A percentile compares a stretch with the other conserved stretches of the same genome.
Conservation (phyloP, 2,797 vertebrate genomes). For the Chromis chromis region DNA sequence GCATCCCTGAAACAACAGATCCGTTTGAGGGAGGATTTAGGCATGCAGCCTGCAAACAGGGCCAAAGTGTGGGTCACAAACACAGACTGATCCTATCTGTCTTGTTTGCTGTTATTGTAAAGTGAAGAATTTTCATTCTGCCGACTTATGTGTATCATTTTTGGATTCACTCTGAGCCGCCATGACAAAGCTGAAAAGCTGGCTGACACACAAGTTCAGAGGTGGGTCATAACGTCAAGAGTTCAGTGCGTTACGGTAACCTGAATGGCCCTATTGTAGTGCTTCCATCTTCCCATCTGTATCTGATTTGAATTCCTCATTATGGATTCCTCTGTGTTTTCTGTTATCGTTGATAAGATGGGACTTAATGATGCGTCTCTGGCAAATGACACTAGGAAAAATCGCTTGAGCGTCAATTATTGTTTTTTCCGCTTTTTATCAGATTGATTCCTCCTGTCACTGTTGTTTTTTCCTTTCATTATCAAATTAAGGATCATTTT, state of each 20-base stretch:
- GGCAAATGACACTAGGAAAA: slow-evolving; percentile 73
- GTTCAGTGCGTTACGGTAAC: slow-evolving; percentile 58
- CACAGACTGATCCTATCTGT: slow-evolving; percentile 35
- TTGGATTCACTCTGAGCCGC: slow-evolving; percentile 39
- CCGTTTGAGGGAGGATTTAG: slow-evolving; percentile 32
- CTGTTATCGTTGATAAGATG: slow-evolving; percentile 73
- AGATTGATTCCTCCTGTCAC: slow-evolving; percentile 54
- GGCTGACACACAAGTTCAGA: slow-evolving; percentile 53
- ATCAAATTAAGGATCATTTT: slow-evolving; percentile 70
- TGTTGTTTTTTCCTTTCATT: slow-evolving; percentile 78
- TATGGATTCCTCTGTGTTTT: slow-evolving; percentile 70
- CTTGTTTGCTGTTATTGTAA: slow-evolving; percentile 40
- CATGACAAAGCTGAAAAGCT: slow-evolving; percentile 31
- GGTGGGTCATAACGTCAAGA: slow-evolving; percentile 58
- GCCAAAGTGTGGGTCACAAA: slow-evolving; percentile 21
- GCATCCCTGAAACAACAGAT: slow-evolving; percentile 31
- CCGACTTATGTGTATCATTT: slow-evolving; percentile 5
- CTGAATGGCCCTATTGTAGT: slow-evolving; percentile 39
- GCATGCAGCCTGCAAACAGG: slow-evolving; percentile 23
- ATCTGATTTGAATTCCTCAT: slow-evolving; percentile 70
- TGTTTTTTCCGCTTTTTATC: slow-evolving; percentile 76
- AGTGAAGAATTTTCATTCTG: slow-evolving; percentile 22
- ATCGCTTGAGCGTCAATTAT: slow-evolving; percentile 67
- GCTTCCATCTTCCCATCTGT: slow-evolving; percentile 67
- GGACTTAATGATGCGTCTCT: slow-evolving; percentile 74